A percentile compares a stretch with the other conserved stretches of the same genome.
phyloP scores from a whole-genome alignment of 1,140 invertebrate genomes.

The Drosophila azteca region DNA sequence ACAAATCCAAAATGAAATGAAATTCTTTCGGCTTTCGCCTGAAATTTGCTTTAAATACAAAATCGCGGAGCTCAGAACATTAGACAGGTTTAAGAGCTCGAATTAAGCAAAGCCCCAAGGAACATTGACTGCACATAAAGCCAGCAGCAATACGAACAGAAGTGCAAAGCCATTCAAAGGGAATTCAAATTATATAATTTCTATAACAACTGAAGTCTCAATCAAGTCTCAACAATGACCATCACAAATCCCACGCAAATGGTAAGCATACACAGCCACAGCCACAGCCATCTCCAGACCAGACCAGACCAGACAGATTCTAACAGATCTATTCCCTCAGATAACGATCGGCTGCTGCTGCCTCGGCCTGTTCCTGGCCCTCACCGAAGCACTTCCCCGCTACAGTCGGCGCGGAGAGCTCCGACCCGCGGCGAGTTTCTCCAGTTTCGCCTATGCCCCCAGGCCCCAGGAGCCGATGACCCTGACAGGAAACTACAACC shows the following conservation, averaged over 20 bases:
- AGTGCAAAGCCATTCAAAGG: constrained; percentile 6
- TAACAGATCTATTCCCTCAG: not conserved
- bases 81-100: constrained; percentile 75
- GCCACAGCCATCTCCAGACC: too few species aligned
- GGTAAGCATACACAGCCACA: constrained; percentile 32
- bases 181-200: constrained; percentile 22
- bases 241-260: constrained; percentile 30
- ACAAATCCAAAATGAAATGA: constrained; percentile 39
- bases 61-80: constrained; percentile 69
- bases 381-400: constrained; percentile 48
- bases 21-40: constrained; percentile 60
- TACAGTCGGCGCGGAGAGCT: constrained; percentile 55
- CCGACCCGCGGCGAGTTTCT: constrained; percentile 27
- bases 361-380: constrained; percentile 19
- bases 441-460: constrained; percentile 56
- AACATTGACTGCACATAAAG: constrained; percentile 25
- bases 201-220: constrained; percentile 4
- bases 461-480: constrained; percentile 54
- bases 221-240: constrained; percentile 29
- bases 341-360: constrained; percentile 29
- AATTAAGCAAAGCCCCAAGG: constrained; percentile 41
- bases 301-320: too few species aligned
- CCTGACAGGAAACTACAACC: constrained; percentile 66
- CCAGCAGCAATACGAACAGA: constrained; percentile 36
- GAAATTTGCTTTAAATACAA: constrained; percentile 73